Percentiles rank a stretch among this genome's conserved stretches.
phyloP scores from a whole-genome alignment of 2,888 invertebrate species.

The Heteromyza rotundicornis region DNA sequence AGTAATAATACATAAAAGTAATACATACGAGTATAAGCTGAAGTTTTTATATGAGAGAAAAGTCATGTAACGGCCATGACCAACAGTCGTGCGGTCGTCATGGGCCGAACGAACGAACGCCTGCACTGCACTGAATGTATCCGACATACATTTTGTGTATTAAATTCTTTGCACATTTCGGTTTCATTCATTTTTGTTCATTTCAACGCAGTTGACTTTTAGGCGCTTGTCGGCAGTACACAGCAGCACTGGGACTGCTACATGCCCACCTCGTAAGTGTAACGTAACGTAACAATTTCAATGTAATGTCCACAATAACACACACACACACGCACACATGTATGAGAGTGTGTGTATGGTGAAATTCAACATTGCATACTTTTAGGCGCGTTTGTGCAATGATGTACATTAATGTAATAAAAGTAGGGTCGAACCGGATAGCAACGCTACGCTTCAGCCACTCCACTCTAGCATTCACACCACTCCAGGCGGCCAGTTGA shows the following conservation, averaged over 20 bases:
- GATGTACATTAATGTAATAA: not conserved
- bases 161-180: not conserved
- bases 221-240: constrained; percentile 11
- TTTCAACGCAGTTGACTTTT: not conserved
- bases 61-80: constrained; percentile 15
- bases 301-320: constrained; percentile 3
- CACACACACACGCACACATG: not conserved
- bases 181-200: no score
- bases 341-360: constrained; percentile 3
- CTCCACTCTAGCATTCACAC: no score
- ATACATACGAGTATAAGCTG: no score
- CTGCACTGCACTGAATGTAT: not conserved
- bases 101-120: constrained; percentile 23
- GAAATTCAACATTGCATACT: constrained; percentile 18
- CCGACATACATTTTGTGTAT: not conserved
- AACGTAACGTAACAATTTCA: not conserved
- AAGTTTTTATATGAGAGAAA: no score
- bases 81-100: constrained; percentile 29
- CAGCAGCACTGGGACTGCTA: constrained; percentile 2
- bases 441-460: no score
- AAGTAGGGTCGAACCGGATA: not conserved
- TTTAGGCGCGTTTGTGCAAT: constrained; percentile 11
- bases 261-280: not conserved
- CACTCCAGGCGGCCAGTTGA: not conserved
- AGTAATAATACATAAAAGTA: no score